These are phyloP conservation scores for Gymnothorax reevesii DNA, from an alignment of 2,797 vertebrate genomes.

Conservation along the genomic window DNA sequence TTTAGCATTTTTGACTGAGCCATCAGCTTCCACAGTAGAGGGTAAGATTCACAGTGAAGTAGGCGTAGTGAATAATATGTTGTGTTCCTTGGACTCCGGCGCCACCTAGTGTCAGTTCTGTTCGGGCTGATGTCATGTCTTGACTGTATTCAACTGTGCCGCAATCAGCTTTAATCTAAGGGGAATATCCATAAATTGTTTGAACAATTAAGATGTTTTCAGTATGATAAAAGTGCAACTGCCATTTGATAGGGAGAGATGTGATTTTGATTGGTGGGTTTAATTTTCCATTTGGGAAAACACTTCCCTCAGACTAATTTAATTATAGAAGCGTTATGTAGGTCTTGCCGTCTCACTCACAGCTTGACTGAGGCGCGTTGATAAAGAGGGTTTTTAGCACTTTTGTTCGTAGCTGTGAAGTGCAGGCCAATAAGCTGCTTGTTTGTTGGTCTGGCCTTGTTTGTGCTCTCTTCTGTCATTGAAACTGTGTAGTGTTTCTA, in stretches of 20 bases:
- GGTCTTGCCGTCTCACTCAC: neutral
- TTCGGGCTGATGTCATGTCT: neutral
- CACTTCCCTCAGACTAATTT: neutral
- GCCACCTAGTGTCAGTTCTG: slow-evolving; percentile 27
- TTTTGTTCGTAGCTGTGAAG: neutral
- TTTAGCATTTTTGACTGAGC: neutral
- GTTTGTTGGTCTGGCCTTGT: neutral
- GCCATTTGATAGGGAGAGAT: neutral
- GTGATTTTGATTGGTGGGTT: slow-evolving; percentile 12
- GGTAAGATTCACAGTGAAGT: neutral
- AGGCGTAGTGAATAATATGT: neutral
- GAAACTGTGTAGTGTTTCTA: neutral
- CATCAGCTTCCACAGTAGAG: neutral
- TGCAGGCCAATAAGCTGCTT: neutral
- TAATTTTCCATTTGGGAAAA: slow-evolving; percentile 13
- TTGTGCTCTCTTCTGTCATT: neutral
- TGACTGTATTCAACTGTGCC: neutral
- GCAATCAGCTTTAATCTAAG: neutral
- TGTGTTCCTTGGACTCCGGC: neutral
- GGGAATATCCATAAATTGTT: neutral
- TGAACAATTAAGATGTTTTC: slow-evolving; percentile 23
- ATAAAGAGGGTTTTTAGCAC: neutral
- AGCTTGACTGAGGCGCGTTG: neutral
- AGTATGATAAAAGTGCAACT: neutral
- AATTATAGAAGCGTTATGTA: neutral